These are phyloP conservation scores for Netelia virgata DNA, from an alignment of 2,888 invertebrate genomes.

Conservation along the genomic window DNA sequence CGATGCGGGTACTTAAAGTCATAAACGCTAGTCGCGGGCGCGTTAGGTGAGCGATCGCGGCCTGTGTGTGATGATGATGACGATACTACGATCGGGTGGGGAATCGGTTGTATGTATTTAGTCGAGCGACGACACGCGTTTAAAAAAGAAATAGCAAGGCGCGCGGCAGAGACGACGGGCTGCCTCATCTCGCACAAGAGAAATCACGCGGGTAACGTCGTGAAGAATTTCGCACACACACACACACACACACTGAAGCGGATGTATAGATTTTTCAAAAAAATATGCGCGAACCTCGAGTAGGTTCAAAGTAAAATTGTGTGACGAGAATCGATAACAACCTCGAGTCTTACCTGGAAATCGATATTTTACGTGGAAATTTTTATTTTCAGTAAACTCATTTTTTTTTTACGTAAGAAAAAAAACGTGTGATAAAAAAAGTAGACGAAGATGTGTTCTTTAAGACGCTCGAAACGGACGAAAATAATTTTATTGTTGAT, in stretches of 20 bases:
- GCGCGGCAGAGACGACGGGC: background rate
- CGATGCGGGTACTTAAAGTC: conserved; percentile 42
- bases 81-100: conserved; percentile 42
- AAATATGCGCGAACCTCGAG: background rate
- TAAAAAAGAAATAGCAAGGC: background rate
- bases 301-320: conserved; percentile 41
- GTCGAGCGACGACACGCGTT: conserved; percentile 23
- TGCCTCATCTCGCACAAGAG: conserved; percentile 28
- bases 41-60: conserved; percentile 37
- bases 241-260: too few species aligned
- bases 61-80: conserved; percentile 35
- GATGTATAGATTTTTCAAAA: background rate
- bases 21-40: conserved; percentile 38
- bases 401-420: conserved; percentile 1
- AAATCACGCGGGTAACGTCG: conserved; percentile 10
- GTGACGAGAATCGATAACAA: conserved; percentile 5
- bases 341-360: background rate
- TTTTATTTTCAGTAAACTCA: background rate
- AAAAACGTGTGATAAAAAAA: background rate
- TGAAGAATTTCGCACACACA: background rate
- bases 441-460: too few species aligned
- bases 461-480: background rate
- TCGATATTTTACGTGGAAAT: background rate
- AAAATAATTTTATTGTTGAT: background rate
- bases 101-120: conserved; percentile 32